Evolutionary conservation across 2,888 invertebrate genomes (phyloP).

Genomic region (Ophion slaviceki): DNA sequence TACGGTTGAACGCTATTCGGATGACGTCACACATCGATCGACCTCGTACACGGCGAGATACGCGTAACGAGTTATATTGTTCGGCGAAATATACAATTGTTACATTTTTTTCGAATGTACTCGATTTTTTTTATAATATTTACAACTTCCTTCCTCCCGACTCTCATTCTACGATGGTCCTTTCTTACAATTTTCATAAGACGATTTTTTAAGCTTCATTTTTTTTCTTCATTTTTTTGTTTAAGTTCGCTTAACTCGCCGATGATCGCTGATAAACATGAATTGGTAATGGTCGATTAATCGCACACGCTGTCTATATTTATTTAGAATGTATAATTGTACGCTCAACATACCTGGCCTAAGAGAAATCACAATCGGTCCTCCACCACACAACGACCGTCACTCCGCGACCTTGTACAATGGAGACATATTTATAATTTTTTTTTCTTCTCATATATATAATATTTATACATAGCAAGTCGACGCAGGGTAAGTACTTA

Average conservation of each 20-base stretch:
- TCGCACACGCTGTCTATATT: conserved; percentile 82
- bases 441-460: conserved; percentile 18
- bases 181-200: conserved; percentile 17
- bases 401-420: conserved; percentile 65
- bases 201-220: conserved; percentile 13
- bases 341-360: conserved; percentile 82
- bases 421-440: conserved; percentile 63
- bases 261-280: conserved; percentile 44
- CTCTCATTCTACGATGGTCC: conserved; percentile 35
- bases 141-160: conserved; percentile 13
- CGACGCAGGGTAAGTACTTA: conserved; percentile 63
- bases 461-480: conserved; percentile 67
- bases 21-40: not conserved
- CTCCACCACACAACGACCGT: conserved; percentile 64
- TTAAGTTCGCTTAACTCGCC: conserved; percentile 21
- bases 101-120: conserved; percentile 76
- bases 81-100: conserved; percentile 79
- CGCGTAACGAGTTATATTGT: conserved; percentile 69
- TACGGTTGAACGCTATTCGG: not conserved
- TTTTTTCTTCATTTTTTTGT: conserved; percentile 39
- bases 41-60: conserved; percentile 22
- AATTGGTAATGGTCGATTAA: conserved; percentile 71
- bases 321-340: conserved; percentile 83
- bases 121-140: conserved; percentile 35
- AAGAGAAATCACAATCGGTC: conserved; percentile 81